Percentiles rank a stretch among this genome's conserved stretches.
Conservation (phyloP, 2,888 invertebrate genomes). For the Sipha maydis region DNA sequence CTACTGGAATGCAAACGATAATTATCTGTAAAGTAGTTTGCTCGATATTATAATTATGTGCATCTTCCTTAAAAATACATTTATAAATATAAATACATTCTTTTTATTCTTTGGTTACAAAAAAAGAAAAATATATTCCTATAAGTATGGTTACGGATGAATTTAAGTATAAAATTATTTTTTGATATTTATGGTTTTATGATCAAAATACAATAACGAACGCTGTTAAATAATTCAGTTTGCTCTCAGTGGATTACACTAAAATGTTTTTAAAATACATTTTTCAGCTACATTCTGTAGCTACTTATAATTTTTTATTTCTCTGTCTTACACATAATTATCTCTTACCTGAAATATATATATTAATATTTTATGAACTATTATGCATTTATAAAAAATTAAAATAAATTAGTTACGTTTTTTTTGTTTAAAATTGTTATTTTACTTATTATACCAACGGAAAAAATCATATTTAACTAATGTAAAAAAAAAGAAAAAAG, state of each 20-base stretch:
- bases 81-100: not conserved
- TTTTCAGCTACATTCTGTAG: not conserved
- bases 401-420: not conserved
- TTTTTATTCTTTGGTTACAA: not conserved
- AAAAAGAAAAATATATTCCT: not conserved
- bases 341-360: not conserved
- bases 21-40: not conserved
- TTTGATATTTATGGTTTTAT: not conserved
- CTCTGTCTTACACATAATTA: not conserved
- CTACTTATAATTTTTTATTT: not conserved
- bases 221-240: not conserved
- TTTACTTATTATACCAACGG: not conserved
- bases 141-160: too few species aligned
- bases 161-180: not conserved
- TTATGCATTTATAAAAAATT: not conserved
- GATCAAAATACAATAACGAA: not conserved
- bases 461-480: conserved; percentile 2
- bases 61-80: not conserved
- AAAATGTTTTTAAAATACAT: not conserved
- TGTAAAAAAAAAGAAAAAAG: conserved; percentile 19
- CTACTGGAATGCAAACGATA: not conserved
- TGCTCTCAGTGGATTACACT: not conserved
- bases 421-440: not conserved
- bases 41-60: not conserved
- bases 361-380: not conserved